Percentiles rank a stretch among this genome's conserved stretches.
phyloP scores from a whole-genome alignment of 2,888 invertebrate species.

The Drosophila robusta region DNA sequence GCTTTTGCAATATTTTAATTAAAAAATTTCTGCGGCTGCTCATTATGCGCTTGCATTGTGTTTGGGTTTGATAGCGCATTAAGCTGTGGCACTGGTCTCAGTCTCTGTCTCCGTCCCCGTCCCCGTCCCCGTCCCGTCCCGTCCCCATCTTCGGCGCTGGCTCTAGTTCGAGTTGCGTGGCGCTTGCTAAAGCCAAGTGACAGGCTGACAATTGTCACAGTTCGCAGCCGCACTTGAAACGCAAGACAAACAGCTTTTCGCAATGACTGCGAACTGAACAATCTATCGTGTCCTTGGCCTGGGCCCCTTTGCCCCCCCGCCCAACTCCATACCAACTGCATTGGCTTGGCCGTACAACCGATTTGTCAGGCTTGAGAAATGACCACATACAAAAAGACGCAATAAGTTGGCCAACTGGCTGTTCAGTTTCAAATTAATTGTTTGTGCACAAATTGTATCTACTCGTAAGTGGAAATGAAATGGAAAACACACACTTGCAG shows the following conservation, averaged over 20 bases:
- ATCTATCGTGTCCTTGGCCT: slow-evolving; percentile 29
- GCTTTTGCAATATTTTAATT: slow-evolving; percentile 71
- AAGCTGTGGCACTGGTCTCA: slow-evolving; percentile 7
- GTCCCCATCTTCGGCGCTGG: neutral
- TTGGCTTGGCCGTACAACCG: slow-evolving; percentile 33
- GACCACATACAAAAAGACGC: slow-evolving; percentile 53
- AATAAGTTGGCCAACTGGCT: slow-evolving; percentile 59
- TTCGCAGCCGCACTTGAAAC: slow-evolving; percentile 38
- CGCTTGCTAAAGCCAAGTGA: slow-evolving; percentile 42
- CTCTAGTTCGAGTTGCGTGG: slow-evolving; percentile 21
- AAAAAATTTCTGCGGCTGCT: slow-evolving; percentile 65
- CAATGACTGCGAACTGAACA: slow-evolving; percentile 24
- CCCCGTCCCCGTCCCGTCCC: too few species aligned
- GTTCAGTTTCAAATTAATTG: slow-evolving; percentile 64
- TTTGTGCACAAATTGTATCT: slow-evolving; percentile 56
- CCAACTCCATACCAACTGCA: neutral
- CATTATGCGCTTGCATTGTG: slow-evolving; percentile 60
- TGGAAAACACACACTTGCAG: slow-evolving; percentile 22
- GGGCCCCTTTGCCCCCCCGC: neutral
- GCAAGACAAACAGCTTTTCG: slow-evolving; percentile 56
- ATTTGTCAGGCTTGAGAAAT: slow-evolving; percentile 73
- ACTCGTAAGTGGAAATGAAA: slow-evolving; percentile 32
- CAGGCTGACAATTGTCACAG: slow-evolving; percentile 71
- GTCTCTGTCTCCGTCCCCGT: neutral
- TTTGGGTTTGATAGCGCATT: slow-evolving; percentile 38